Evolutionary conservation across 1,140 invertebrate genomes (phyloP), one percentile per base, ranked within the genome.

Genomic region (Diploscapter pachys): DNA sequence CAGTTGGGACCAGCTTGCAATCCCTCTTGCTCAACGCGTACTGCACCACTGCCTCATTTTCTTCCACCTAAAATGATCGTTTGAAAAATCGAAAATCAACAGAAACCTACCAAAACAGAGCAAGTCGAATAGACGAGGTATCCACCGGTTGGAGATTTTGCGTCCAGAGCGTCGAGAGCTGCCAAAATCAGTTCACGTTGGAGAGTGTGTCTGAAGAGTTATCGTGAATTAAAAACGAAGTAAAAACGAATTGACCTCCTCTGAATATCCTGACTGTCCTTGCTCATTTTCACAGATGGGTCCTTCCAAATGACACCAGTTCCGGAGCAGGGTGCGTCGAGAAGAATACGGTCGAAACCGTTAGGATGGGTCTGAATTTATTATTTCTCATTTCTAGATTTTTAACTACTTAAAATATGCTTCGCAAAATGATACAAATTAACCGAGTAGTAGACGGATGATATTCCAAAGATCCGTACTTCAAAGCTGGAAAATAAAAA

Each of bases 281-380:
- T 97, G 65, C 90, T 92, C 0, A 91, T 92, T 87, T 99, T 99
- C 0, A 98, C 96, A 83, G 91, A 91, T 2, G 92, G 92, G 89
- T 99, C 96, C 88, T 99, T 99, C n/a, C 94, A 91, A 64, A 98
- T 92, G 57, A 99, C 95, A 63, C 97, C 97, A 11, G 96, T 98
- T 48, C 97, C 97, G 63, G 93, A 96, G 85, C 97, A 99, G 0
- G 97, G 97, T 4, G 97, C 97, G 89, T 99, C 97, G 59, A 99
- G 87, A 49, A 99, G 88, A 9, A 98, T 93, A 81, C 95, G 90
- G 87, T 99, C 96, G 87, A 99, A 99, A 3, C 93, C 93, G 85
- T 92, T 83, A 2, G 71, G 73, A 9, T 49, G 50, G 55, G 72
- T 72, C 66, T 68, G 66, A 55, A 68, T 31, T 31, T 31, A 31